Conservation (phyloP, 2,113 vertebrate species). For the Cisticola juncidis region DNA sequence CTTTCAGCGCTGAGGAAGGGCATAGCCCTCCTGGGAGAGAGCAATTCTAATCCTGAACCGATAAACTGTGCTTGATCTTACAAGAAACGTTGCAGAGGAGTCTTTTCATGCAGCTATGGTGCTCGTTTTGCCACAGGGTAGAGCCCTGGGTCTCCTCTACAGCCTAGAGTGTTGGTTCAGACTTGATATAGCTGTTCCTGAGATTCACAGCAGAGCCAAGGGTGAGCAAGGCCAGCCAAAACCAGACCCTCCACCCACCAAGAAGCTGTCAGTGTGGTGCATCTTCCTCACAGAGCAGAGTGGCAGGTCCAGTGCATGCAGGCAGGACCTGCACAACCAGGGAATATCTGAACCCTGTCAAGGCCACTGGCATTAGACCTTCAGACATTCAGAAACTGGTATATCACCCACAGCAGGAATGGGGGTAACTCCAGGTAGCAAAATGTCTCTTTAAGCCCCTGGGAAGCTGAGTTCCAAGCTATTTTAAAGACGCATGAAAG, state of each 20-base stretch:
- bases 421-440: background rate
- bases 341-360: background rate
- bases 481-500: background rate
- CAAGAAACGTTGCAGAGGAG: background rate
- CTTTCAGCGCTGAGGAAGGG: constrained; percentile 13
- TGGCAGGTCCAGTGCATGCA: background rate
- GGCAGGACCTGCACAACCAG: accelerated
- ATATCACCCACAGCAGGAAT: background rate
- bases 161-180: background rate
- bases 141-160: background rate
- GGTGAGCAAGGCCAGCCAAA: background rate
- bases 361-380: background rate
- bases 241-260: background rate
- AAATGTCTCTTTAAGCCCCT: background rate
- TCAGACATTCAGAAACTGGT: background rate
- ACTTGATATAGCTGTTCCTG: background rate
- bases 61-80: constrained; percentile 8
- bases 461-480: background rate
- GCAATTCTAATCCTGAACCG: background rate
- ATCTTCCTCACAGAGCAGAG: background rate
- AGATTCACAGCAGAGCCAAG: background rate
- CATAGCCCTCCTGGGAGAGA: background rate
- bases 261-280: background rate
- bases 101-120: background rate
- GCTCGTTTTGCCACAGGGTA: background rate